These are phyloP conservation scores for Vombatus ursinus DNA, from an alignment of 2,113 vertebrate genomes.

Conservation along the genomic window DNA sequence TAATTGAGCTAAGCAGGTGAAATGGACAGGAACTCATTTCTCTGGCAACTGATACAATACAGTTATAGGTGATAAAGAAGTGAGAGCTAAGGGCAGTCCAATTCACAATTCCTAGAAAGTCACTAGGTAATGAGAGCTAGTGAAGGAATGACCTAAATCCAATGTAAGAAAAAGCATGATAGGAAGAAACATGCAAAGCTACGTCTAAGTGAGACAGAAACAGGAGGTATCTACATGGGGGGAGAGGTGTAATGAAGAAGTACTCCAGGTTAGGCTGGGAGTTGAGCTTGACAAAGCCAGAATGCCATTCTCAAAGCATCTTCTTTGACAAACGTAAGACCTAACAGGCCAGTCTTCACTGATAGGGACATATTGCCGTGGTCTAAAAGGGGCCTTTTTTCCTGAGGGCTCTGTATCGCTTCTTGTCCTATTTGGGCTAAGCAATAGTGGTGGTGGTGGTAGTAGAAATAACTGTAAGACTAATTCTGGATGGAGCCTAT, in stretches of 20 bases:
- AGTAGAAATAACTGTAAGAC: neutral
- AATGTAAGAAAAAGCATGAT: neutral
- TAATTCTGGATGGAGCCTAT: neutral
- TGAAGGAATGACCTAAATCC: neutral
- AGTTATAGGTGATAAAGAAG: neutral
- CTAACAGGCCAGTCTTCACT: neutral
- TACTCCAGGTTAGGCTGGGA: neutral
- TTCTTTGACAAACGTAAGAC: neutral
- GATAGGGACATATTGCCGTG: too few relatives aligned
- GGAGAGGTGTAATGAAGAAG: neutral
- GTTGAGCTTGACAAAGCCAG: neutral
- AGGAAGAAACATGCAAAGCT: neutral
- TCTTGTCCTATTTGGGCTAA: neutral
- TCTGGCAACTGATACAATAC: neutral
- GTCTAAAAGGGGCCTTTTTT: neutral
- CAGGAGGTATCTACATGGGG: neutral
- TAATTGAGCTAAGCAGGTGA: too few relatives aligned
- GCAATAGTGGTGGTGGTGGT: neutral
- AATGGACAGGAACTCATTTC: neutral
- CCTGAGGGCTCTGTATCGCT: neutral
- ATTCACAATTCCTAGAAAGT: too few relatives aligned
- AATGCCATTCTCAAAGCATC: neutral
- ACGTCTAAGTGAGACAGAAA: neutral
- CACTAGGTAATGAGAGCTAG: neutral
- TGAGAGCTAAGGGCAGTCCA: too few relatives aligned